Evolutionary conservation across 37 sponge, comb jelly and placozoan species (phyloP).

Genomic region (Geodia barretti): DNA sequence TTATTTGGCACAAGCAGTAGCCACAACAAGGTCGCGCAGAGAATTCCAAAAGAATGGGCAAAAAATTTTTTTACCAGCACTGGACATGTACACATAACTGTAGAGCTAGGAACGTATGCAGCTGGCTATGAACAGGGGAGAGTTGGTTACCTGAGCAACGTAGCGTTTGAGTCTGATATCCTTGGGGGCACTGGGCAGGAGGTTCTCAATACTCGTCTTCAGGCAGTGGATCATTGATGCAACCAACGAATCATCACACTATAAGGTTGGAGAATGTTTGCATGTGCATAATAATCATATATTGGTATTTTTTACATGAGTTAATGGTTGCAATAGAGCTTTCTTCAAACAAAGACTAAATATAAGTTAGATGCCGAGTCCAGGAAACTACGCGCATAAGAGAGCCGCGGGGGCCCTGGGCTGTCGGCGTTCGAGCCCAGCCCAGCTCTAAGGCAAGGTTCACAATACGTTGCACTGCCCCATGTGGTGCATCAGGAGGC

Average conservation of each 20-base stretch:
- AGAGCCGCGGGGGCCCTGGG: too few species aligned
- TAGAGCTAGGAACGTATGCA: background rate
- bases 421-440: too few species aligned
- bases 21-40: too few species aligned
- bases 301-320: background rate
- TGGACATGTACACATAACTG: background rate
- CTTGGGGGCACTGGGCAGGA: constrained; percentile 57
- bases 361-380: too few species aligned
- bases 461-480: too few species aligned
- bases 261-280: background rate
- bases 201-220: constrained; percentile 27
- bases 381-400: too few species aligned
- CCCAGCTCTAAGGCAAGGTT: too few species aligned
- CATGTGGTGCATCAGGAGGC: too few species aligned
- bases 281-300: constrained; percentile 8
- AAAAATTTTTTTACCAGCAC: too few species aligned
- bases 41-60: too few species aligned
- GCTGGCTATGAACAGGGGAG: background rate
- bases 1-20: too few species aligned
- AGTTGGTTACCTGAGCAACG: constrained; percentile 29
- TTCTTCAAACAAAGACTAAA: background rate
- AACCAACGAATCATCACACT: constrained; percentile 45
- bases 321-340: background rate
- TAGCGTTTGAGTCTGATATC: constrained; percentile 58
- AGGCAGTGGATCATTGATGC: constrained; percentile 54